These are phyloP conservation scores for Corydoras sp. DNA, from an alignment of 2,113 vertebrate species.

Conservation along the genomic window DNA sequence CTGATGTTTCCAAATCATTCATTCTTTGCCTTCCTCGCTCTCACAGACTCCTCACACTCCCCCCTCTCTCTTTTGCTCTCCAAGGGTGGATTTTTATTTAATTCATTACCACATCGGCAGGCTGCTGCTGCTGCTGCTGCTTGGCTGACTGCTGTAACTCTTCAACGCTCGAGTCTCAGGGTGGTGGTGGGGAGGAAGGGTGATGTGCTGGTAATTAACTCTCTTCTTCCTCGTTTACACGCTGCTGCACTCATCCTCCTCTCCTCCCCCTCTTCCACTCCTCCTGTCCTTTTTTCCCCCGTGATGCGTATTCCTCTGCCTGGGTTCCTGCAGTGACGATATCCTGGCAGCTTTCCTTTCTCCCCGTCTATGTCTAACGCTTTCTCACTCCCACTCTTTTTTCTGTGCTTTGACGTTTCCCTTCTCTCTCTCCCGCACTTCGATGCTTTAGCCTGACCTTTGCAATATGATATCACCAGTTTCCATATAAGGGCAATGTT, in stretches of 20 bases:
- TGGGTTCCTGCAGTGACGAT: constrained; percentile 2
- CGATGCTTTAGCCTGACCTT: constrained; percentile 64
- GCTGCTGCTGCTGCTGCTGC: constrained; percentile 41
- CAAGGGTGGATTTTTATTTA: constrained; percentile 68
- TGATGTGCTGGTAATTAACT: constrained; percentile 55
- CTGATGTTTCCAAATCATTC: constrained; percentile 50
- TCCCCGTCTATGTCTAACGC: neutral
- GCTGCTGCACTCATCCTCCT: constrained; percentile 45
- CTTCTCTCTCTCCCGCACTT: constrained; percentile 43
- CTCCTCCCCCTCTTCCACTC: constrained; percentile 46
- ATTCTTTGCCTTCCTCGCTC: constrained; percentile 46
- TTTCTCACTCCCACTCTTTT: constrained; percentile 19
- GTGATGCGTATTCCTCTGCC: neutral
- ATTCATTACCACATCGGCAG: constrained; percentile 72
- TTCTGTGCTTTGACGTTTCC: constrained; percentile 35
- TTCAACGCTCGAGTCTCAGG: constrained; percentile 31
- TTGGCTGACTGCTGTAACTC: constrained; percentile 45
- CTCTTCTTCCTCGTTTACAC: constrained; percentile 40
- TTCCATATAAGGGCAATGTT: constrained; percentile 73
- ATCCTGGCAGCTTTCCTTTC: constrained; percentile 8
- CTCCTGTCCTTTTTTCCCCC: constrained; percentile 18
- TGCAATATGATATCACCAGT: constrained; percentile 68
- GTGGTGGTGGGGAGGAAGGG: constrained; percentile 47
- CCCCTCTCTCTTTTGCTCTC: constrained; percentile 23
- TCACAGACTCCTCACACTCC: constrained; percentile 38